Evolutionary conservation across 2,888 invertebrate genomes (phyloP).

Genomic region (Autographa pulchrina): DNA sequence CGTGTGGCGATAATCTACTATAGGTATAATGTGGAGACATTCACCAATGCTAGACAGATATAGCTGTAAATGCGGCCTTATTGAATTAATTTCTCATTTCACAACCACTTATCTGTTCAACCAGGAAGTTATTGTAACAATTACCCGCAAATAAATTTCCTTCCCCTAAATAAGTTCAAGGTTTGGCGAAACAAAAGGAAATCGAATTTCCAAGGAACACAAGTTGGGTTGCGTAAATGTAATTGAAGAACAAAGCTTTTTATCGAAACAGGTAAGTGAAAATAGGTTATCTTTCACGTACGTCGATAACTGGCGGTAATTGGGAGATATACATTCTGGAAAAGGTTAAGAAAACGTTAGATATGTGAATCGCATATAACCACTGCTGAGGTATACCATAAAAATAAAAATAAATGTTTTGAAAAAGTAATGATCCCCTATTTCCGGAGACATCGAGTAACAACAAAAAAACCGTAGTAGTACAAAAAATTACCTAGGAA

Average conservation of each 20-base stretch:
- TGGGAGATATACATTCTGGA: neutral
- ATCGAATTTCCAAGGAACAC: slow-evolving; percentile 54
- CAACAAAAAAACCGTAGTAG: too few species aligned
- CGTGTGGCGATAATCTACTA: slow-evolving; percentile 28
- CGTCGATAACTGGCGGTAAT: neutral
- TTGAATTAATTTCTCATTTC: slow-evolving; percentile 69
- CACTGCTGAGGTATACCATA: too few species aligned
- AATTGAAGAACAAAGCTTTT: slow-evolving; percentile 57
- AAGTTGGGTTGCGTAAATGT: slow-evolving; percentile 59
- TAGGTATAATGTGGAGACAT: slow-evolving; percentile 14
- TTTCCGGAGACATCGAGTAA: too few species aligned
- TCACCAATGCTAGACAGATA: slow-evolving; percentile 52
- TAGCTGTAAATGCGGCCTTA: slow-evolving; percentile 46
- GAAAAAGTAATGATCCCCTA: too few species aligned
- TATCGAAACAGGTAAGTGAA: slow-evolving; percentile 49
- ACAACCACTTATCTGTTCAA: slow-evolving; percentile 58
- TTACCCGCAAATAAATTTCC: slow-evolving; percentile 66
- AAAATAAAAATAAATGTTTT: too few species aligned
- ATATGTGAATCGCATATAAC: too few species aligned
- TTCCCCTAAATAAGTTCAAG: slow-evolving; percentile 55
- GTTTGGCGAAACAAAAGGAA: slow-evolving; percentile 54
- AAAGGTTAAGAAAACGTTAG: neutral
- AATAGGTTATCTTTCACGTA: slow-evolving; percentile 46
- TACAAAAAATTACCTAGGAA: too few species aligned
- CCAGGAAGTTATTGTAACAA: slow-evolving; percentile 63